These are phyloP conservation scores for Dinomys branickii DNA, from an alignment of 2,113 vertebrate species.

Conservation along the genomic window DNA sequence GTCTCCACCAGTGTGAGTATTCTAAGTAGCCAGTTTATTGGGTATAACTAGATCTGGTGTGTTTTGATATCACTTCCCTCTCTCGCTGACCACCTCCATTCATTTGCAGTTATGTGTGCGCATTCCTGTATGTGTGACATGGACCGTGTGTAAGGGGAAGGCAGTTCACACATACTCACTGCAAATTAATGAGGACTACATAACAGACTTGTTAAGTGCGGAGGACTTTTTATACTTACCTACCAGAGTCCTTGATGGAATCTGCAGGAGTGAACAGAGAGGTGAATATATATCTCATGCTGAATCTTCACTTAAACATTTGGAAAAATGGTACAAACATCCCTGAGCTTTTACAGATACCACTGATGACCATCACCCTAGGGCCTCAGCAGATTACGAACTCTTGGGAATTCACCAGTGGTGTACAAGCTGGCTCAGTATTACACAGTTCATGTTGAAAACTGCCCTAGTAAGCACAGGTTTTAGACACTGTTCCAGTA, in stretches of 20 bases:
- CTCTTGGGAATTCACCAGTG: background rate
- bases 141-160: background rate
- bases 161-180: background rate
- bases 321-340: background rate
- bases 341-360: background rate
- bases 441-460: background rate
- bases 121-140: background rate
- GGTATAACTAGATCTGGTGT: background rate
- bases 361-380: background rate
- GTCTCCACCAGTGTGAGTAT: background rate
- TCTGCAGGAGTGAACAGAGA: background rate
- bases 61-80: background rate
- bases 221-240: background rate
- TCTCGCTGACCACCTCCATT: background rate
- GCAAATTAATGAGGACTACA: background rate
- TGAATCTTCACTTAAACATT: background rate
- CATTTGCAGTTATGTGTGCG: background rate
- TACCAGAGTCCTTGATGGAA: background rate
- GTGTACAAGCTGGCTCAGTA: accelerated
- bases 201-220: too few relatives aligned
- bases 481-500: background rate
- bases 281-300: background rate
- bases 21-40: background rate
- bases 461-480: background rate
- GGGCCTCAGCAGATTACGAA: background rate